These are phyloP conservation scores for Bothrops jararaca DNA, from an alignment of 2,113 vertebrate genomes.

Conservation along the genomic window DNA sequence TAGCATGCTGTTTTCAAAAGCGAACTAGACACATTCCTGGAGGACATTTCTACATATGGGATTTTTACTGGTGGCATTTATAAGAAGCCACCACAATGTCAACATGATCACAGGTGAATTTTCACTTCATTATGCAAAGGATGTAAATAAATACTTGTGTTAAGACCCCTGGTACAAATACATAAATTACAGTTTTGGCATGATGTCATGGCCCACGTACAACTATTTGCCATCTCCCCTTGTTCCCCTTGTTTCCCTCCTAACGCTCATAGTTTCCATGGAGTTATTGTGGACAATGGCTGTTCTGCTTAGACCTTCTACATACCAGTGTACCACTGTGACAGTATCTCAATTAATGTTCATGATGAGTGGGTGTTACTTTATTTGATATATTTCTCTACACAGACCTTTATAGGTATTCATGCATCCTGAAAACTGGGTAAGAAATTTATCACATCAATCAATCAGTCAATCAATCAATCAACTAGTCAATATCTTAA, in stretches of 20 bases:
- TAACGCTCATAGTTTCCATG: not conserved
- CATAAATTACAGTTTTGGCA: not conserved
- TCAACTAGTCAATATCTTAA: not conserved
- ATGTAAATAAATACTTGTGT: not conserved
- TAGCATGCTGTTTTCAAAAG: not conserved
- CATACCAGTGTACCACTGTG: not conserved
- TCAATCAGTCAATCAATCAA: not conserved
- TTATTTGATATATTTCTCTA: not conserved
- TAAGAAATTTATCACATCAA: not conserved
- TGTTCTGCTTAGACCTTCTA: not conserved
- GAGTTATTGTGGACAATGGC: not conserved
- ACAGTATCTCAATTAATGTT: not conserved
- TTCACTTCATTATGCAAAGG: not conserved
- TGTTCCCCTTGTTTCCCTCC: not conserved
- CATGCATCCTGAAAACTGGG: not conserved
- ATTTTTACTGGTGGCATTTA: not conserved
- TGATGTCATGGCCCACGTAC: not conserved
- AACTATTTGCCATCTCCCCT: not conserved
- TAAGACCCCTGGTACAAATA: not conserved
- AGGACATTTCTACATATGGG: not conserved
- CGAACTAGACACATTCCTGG: not conserved
- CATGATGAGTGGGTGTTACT: not conserved
- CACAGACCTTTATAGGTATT: not conserved
- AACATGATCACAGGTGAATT: not conserved
- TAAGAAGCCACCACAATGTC: not conserved